Evolutionary conservation across 2,888 invertebrate species (phyloP).

Genomic region (Dichetophora obliterata): DNA sequence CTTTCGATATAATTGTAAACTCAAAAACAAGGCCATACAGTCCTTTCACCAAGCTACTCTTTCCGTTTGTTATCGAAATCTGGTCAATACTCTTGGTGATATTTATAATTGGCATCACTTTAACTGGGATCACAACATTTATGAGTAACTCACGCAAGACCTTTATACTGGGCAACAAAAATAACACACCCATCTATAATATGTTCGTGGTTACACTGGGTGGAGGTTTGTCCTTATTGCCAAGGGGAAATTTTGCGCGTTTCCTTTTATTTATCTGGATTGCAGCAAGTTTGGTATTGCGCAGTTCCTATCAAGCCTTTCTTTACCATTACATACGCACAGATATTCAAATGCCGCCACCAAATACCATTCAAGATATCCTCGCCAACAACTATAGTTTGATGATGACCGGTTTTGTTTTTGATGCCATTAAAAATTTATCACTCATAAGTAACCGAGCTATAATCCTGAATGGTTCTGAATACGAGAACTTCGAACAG

Average conservation of each 20-base stretch:
- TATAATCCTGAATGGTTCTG: slow-evolving; percentile 45
- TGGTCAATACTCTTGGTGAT: slow-evolving; percentile 47
- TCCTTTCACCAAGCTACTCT: slow-evolving; percentile 49
- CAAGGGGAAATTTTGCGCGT: slow-evolving; percentile 54
- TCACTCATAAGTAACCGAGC: slow-evolving; percentile 38
- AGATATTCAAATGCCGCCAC: slow-evolving; percentile 47
- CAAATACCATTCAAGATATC: slow-evolving; percentile 46
- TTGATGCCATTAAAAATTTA: slow-evolving; percentile 39
- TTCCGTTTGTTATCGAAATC: slow-evolving; percentile 49
- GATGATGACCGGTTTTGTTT: slow-evolving; percentile 43
- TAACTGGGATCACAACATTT: slow-evolving; percentile 15
- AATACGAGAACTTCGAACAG: slow-evolving; percentile 48
- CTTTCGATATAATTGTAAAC: slow-evolving; percentile 48
- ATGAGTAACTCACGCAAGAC: slow-evolving; percentile 32
- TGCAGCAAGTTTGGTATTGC: slow-evolving; percentile 51
- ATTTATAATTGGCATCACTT: slow-evolving; percentile 45
- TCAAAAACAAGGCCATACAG: slow-evolving; percentile 45
- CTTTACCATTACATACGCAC: slow-evolving; percentile 53
- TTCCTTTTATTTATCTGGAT: slow-evolving; percentile 56
- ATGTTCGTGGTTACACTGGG: slow-evolving; percentile 53
- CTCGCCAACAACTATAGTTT: slow-evolving; percentile 45
- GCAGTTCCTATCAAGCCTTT: slow-evolving; percentile 54
- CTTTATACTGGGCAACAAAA: slow-evolving; percentile 52
- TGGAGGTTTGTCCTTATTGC: slow-evolving; percentile 45
- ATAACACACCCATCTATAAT: slow-evolving; percentile 50